Evolutionary conservation across 2,888 invertebrate genomes (phyloP).

Genomic region (Epistrophella euchroma): DNA sequence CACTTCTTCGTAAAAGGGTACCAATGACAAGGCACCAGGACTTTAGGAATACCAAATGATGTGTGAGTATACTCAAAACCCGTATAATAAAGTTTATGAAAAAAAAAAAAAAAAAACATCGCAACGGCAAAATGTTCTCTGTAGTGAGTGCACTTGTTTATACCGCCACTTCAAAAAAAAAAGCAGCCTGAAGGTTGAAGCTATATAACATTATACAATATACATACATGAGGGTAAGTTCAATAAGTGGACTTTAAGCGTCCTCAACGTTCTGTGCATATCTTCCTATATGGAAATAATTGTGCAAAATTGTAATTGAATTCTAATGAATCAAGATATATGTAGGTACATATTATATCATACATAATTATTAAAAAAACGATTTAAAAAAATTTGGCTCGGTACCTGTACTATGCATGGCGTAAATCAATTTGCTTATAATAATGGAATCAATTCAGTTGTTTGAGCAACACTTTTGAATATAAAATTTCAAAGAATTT

Average conservation of each 20-base stretch:
- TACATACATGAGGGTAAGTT: slow-evolving; percentile 61
- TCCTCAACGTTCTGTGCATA: slow-evolving; percentile 73
- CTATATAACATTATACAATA: too few species aligned
- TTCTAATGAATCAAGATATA: slow-evolving; percentile 42
- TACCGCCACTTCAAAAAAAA: slow-evolving; percentile 68
- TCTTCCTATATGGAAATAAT: slow-evolving; percentile 52
- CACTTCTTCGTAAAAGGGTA: slow-evolving; percentile 71
- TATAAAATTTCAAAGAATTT: neutral
- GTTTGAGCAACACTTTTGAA: neutral
- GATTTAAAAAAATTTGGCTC: slow-evolving; percentile 1
- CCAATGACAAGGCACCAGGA: slow-evolving; percentile 67
- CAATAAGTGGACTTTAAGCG: slow-evolving; percentile 69
- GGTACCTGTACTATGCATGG: neutral
- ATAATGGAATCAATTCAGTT: slow-evolving; percentile 5
- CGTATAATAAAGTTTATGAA: slow-evolving; percentile 71
- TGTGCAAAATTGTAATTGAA: slow-evolving; percentile 54
- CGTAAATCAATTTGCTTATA: neutral
- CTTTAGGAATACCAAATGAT: slow-evolving; percentile 70
- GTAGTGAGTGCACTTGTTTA: slow-evolving; percentile 73
- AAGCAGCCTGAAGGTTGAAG: slow-evolving; percentile 43
- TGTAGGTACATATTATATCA: neutral
- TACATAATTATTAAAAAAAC: neutral
- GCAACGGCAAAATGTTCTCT: slow-evolving; percentile 67
- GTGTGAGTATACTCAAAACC: slow-evolving; percentile 61
- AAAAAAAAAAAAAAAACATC: slow-evolving; percentile 43